Conservation (phyloP, 2,888 invertebrate genomes). For the Thera britannica region DNA sequence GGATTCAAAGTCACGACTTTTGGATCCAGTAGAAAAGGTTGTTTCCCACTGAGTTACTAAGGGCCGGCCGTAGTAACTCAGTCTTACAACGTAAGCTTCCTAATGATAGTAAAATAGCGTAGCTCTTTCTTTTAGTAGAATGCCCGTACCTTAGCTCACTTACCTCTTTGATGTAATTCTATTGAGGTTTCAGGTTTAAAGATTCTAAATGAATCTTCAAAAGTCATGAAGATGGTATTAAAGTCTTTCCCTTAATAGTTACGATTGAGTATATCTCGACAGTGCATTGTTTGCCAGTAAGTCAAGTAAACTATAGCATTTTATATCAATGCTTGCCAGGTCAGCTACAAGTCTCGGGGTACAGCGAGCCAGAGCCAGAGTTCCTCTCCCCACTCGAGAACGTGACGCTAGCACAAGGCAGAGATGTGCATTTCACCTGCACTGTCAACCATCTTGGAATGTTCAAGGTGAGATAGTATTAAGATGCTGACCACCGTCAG, state of each 20-base stretch:
- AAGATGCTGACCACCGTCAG: too few species aligned
- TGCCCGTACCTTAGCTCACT: neutral
- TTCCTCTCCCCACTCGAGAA: slow-evolving; percentile 94
- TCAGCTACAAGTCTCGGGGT: slow-evolving; percentile 77
- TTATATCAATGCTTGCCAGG: slow-evolving; percentile 53
- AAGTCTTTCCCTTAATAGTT: too few species aligned
- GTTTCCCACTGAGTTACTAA: slow-evolving; percentile 5
- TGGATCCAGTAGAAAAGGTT: slow-evolving; percentile 9
- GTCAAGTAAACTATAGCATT: neutral
- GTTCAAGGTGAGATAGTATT: slow-evolving; percentile 86
- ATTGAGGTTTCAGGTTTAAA: neutral
- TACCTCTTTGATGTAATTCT: neutral
- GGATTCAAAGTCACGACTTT: slow-evolving; percentile 6
- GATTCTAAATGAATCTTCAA: too few species aligned
- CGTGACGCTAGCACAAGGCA: slow-evolving; percentile 93
- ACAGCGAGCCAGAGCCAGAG: slow-evolving; percentile 86
- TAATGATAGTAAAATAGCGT: slow-evolving; percentile 13
- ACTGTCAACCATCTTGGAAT: slow-evolving; percentile 94
- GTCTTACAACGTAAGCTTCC: slow-evolving; percentile 15
- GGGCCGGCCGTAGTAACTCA: slow-evolving; percentile 12
- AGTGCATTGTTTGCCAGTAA: too few species aligned
- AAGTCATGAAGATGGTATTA: too few species aligned
- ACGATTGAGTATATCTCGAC: too few species aligned
- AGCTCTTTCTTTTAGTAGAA: neutral
- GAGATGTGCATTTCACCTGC: slow-evolving; percentile 95